Conservation (phyloP, 2,113 vertebrate species). For the Tychaedon coryphoeus region DNA sequence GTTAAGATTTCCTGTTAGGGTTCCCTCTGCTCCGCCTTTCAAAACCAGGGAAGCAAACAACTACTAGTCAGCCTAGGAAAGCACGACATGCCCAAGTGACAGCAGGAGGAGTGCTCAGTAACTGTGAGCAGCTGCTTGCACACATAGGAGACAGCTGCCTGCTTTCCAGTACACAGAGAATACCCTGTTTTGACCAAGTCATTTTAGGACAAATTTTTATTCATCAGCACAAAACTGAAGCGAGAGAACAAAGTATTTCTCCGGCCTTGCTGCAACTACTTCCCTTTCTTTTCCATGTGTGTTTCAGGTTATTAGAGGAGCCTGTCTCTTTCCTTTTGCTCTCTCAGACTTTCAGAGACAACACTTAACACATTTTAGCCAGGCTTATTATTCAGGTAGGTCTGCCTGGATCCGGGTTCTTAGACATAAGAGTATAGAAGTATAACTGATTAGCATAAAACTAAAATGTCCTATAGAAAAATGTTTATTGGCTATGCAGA, state of each 20-base stretch:
- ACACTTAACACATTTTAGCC: not conserved
- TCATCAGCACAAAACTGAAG: not conserved
- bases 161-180: not conserved
- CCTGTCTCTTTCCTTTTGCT: not conserved
- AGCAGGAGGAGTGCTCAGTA: not conserved
- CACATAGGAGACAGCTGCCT: rapidly evolving
- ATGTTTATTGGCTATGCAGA: not conserved
- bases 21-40: not conserved
- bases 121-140: not conserved
- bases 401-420: not conserved
- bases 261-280: not conserved
- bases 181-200: not conserved
- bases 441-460: not conserved
- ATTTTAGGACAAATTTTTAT: not conserved
- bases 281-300: not conserved
- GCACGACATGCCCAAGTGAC: not conserved
- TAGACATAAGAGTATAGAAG: not conserved
- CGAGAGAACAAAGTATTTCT: not conserved
- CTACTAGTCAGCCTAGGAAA: not conserved
- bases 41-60: not conserved
- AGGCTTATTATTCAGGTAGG: not conserved
- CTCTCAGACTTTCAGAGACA: not conserved
- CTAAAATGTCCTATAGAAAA: not conserved
- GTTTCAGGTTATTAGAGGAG: not conserved
- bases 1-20: not conserved